Conservation (phyloP, 2,888 invertebrate genomes). For the Deroplatys truncata region DNA sequence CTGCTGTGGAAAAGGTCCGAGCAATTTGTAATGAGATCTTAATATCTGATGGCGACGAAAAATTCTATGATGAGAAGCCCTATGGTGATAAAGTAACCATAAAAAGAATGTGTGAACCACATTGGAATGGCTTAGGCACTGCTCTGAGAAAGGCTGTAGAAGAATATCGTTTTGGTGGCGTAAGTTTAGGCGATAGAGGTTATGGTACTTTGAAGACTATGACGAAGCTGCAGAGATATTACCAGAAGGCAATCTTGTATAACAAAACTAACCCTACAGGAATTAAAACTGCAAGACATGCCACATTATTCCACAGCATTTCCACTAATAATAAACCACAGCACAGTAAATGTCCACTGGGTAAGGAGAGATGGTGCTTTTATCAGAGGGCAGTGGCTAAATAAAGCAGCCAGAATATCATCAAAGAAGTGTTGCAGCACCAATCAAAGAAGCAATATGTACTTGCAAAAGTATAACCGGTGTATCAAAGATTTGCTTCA, state of each 20-base stretch:
- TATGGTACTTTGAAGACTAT: too few species aligned
- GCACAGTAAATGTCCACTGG: conserved; percentile 27
- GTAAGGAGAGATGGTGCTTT: conserved; percentile 30
- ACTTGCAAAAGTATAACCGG: background rate
- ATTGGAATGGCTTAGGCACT: background rate
- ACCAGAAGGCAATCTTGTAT: conserved; percentile 36
- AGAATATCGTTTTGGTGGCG: too few species aligned
- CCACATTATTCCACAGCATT: conserved; percentile 24
- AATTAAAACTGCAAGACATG: conserved; percentile 31
- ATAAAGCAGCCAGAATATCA: background rate
- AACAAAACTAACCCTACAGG: conserved; percentile 34
- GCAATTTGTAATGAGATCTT: background rate
- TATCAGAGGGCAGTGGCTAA: background rate
- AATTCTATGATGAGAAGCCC: background rate
- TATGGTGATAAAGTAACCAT: background rate
- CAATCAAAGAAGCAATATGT: background rate
- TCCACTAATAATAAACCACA: conserved; percentile 28
- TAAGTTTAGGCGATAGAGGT: too few species aligned
- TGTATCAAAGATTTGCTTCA: background rate
- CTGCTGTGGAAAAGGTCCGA: too few species aligned
- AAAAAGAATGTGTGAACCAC: background rate
- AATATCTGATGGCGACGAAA: background rate
- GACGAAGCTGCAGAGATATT: too few species aligned
- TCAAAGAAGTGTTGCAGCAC: background rate
- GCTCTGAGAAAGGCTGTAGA: too few species aligned